Base-by-base conservation (phyloP, 2,888 invertebrate genomes). In the Agriotes lineatus region DNA sequence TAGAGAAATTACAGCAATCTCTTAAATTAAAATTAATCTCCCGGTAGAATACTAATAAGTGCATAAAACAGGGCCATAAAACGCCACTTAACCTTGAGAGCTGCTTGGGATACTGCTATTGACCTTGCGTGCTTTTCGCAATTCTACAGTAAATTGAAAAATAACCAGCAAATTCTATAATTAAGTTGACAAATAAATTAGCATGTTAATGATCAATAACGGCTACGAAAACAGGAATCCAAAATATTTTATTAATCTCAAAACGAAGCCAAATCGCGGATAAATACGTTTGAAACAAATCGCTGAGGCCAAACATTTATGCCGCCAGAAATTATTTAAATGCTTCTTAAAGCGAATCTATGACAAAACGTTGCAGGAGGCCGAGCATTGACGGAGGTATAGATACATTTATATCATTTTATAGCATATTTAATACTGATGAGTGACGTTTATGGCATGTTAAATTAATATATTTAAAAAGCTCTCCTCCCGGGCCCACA, bases 401-500 rank as follows among this genome's bases (percentile, higher is more conserved):
- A 62, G 57, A 67, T 61, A 57, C 62, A 57, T 62, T 67, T 67
- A 67, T 67, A 67, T 62, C 56, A 67, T 67, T 67, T 67, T 67
- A 67, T 67, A 62, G 67, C 67, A 67, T 67, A 61, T 67, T 67
- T 67, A 67, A 67, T 67, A 67, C 50, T 57, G 62, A 62, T 67
- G 62, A 62, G 54, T 62, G 67, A 67, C 67, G 57, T 67, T 67
- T 67, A 67, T 62, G 45, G 67, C 48, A 52, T 67, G 48, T 67
- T 67, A 67, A 62, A 67, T 67, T 67, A 67, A 67, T 62, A 62
- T 67, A 62, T 57, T 61, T 42, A 42, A 67, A 61, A 62, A 57
- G 20, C 18, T 42, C 33, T 37, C 33, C 63, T 54, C 18, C 16
- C 56, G 12, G n/a, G 16, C 7, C 1, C 10, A 30, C 10, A 57